A percentile compares a stretch with the other conserved stretches of the same genome.
Conservation (phyloP, 2,113 vertebrate species). For the Xiphophorus couchianus region DNA sequence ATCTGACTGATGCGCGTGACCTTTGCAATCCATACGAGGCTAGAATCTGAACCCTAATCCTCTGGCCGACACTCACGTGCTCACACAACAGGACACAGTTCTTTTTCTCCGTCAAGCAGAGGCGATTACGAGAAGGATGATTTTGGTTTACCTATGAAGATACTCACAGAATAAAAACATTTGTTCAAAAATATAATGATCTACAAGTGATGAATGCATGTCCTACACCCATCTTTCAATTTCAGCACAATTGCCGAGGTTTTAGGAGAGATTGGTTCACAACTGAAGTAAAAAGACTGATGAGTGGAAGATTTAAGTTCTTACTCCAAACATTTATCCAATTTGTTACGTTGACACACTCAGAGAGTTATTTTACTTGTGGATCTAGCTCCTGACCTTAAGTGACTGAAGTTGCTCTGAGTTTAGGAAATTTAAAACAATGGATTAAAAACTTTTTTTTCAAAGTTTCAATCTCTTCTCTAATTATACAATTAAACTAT, state of each 20-base stretch:
- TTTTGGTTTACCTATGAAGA: not conserved
- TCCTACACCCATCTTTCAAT: too few species aligned
- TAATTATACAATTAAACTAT: too few species aligned
- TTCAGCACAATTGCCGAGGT: too few species aligned
- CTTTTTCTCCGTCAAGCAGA: conserved; percentile 5
- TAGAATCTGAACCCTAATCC: conserved; percentile 15
- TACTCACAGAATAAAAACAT: too few species aligned
- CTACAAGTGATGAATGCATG: too few species aligned
- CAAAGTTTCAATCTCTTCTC: too few species aligned
- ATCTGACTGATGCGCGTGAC: conserved; percentile 49
- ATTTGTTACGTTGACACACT: conserved; percentile 32
- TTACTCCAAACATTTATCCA: conserved; percentile 22
- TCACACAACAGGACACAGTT: conserved; percentile 11
- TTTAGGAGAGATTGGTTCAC: conserved; percentile 38
- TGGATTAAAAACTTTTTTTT: too few species aligned
- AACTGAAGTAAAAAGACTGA: conserved; percentile 24
- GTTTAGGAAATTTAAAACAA: too few species aligned
- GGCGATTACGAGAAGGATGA: not conserved
- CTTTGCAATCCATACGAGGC: conserved; percentile 52
- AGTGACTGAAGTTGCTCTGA: too few species aligned
- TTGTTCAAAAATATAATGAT: too few species aligned
- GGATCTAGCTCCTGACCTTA: too few species aligned
- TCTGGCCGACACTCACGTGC: not conserved
- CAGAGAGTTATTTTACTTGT: not conserved
- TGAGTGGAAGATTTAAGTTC: conserved; percentile 40